phyloP scores from a whole-genome alignment of 2,113 vertebrate genomes.

The Scartelaos histophorus region DNA sequence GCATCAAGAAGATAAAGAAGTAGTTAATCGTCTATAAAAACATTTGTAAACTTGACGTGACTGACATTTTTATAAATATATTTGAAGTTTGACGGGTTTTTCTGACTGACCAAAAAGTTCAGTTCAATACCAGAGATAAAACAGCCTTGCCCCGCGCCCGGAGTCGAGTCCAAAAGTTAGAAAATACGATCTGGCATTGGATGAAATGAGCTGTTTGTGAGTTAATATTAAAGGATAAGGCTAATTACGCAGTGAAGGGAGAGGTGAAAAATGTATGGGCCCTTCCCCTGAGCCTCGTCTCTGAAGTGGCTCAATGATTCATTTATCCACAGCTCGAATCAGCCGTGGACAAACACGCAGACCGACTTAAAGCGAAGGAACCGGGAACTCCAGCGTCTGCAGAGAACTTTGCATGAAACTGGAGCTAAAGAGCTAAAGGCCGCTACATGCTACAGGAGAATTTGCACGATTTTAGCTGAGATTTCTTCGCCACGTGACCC shows the following conservation, averaged over 20 bases:
- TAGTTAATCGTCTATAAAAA: too few relatives aligned
- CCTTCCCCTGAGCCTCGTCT: conserved; percentile 54
- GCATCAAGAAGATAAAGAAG: too few relatives aligned
- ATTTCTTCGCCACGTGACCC: too few relatives aligned
- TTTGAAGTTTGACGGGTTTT: neutral
- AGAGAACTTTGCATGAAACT: conserved; percentile 9
- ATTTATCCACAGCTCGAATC: conserved; percentile 64
- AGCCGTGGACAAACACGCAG: conserved; percentile 62
- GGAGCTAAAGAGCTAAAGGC: too few relatives aligned
- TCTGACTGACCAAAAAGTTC: neutral
- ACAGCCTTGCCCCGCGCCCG: neutral
- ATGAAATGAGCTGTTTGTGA: conserved; percentile 72
- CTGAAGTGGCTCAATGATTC: conserved; percentile 71
- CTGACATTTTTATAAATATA: too few relatives aligned
- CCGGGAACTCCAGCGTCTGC: conserved; percentile 47
- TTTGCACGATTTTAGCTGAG: too few relatives aligned
- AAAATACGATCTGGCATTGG: conserved; percentile 65
- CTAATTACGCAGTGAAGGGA: conserved; percentile 60
- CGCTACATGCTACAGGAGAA: too few relatives aligned
- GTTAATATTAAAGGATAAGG: conserved; percentile 76
- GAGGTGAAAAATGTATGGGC: conserved; percentile 65
- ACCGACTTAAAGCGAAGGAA: conserved; percentile 50
- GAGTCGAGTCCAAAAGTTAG: neutral
- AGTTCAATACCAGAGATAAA: neutral
- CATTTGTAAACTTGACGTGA: too few relatives aligned